Evolutionary conservation across 2,797 vertebrate species (phyloP).

Genomic region (Australoheros facetus): DNA sequence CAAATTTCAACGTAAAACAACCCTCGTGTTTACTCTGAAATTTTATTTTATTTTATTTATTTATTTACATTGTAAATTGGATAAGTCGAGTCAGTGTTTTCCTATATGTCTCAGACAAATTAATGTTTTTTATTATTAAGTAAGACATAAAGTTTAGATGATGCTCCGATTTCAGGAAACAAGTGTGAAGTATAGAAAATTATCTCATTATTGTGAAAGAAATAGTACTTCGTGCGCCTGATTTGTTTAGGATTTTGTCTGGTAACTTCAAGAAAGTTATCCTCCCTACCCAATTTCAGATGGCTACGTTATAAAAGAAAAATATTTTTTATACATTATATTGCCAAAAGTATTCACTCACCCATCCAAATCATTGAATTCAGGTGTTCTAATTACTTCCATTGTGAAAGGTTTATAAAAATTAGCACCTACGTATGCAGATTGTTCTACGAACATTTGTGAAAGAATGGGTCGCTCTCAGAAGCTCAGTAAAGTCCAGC

Average conservation of each 20-base stretch:
- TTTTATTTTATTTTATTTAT: background rate
- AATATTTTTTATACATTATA: background rate
- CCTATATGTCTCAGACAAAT: too few relatives aligned
- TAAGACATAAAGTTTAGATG: background rate
- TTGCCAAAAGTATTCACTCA: too few relatives aligned
- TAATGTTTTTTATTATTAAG: background rate
- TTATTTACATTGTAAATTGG: background rate
- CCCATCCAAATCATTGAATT: too few relatives aligned
- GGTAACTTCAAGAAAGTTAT: background rate
- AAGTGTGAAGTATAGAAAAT: background rate
- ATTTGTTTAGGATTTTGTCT: background rate
- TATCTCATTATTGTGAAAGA: background rate
- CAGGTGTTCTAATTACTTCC: too few relatives aligned
- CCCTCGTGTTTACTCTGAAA: too few relatives aligned
- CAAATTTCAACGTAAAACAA: constrained; percentile 45
- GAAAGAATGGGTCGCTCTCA: too few relatives aligned
- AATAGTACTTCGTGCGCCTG: background rate
- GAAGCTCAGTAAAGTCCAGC: too few relatives aligned
- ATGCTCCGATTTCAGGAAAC: background rate
- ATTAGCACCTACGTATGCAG: too few relatives aligned
- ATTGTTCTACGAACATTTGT: too few relatives aligned
- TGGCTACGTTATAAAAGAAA: background rate
- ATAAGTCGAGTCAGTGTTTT: background rate
- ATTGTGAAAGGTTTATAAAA: too few relatives aligned
- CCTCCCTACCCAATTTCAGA: background rate